Conservation (phyloP, 1,140 invertebrate species). For the Belonocnema kinseyi region DNA sequence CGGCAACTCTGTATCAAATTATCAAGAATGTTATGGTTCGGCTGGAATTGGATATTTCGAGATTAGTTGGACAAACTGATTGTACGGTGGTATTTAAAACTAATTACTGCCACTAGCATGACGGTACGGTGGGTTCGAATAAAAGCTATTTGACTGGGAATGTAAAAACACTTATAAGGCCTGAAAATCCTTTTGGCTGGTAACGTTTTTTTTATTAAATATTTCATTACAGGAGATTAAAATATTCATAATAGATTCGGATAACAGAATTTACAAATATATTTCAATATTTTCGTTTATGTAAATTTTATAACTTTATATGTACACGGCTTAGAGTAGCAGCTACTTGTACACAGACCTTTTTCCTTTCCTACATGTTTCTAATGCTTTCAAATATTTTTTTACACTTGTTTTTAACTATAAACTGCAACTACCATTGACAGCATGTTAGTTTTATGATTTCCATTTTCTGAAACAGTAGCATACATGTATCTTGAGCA, state of each 20-base stretch:
- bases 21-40: too few relatives aligned
- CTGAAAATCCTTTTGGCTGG: slow-evolving; percentile 56
- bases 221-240: slow-evolving; percentile 75
- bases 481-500: background rate
- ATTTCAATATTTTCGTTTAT: too few relatives aligned
- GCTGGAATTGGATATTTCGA: too few relatives aligned
- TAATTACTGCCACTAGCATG: too few relatives aligned
- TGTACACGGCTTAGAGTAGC: slow-evolving; percentile 67
- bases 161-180: too few relatives aligned
- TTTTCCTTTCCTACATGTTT: background rate
- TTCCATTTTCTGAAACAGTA: background rate
- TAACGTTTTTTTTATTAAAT: slow-evolving; percentile 74
- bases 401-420: background rate
- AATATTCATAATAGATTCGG: slow-evolving; percentile 73
- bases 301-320: slow-evolving; percentile 61
- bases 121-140: too few relatives aligned
- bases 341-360: slow-evolving; percentile 53
- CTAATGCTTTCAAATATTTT: background rate
- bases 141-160: too few relatives aligned
- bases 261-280: slow-evolving; percentile 69
- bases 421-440: background rate
- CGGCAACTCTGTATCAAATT: too few relatives aligned
- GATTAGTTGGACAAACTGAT: too few relatives aligned
- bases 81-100: too few relatives aligned
- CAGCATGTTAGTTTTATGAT: background rate